These are phyloP conservation scores for Drosophila asahinai DNA, from an alignment of 1,140 invertebrate species.

Conservation along the genomic window DNA sequence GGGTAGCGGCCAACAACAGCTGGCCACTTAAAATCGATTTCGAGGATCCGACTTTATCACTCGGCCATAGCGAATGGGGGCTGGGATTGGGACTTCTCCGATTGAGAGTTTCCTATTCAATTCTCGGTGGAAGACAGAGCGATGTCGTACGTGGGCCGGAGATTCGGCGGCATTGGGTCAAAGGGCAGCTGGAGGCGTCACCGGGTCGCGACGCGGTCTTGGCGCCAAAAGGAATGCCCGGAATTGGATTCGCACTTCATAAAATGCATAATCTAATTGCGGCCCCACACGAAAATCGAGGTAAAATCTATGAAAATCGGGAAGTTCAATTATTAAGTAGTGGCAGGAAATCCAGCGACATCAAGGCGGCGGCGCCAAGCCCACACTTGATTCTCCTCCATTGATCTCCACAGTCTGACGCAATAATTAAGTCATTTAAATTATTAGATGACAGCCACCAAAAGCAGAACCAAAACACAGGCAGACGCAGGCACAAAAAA, in stretches of 20 bases:
- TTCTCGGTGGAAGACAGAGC: conserved; percentile 49
- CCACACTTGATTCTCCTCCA: conserved; percentile 61
- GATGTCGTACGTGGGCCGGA: conserved; percentile 60
- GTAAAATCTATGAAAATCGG: background rate
- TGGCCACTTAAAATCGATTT: conserved; percentile 75
- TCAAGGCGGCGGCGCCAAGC: conserved; percentile 54
- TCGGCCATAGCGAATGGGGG: conserved; percentile 70
- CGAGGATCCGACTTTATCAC: conserved; percentile 50
- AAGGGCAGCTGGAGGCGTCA: conserved; percentile 75
- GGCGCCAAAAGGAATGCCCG: conserved; percentile 66
- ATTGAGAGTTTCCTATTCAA: conserved; percentile 8
- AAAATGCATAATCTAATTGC: conserved; percentile 72
- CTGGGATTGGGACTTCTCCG: conserved; percentile 28
- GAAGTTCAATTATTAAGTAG: conserved; percentile 43
- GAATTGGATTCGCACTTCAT: conserved; percentile 76
- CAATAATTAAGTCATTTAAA: conserved; percentile 83
- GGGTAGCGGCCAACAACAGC: conserved; percentile 52
- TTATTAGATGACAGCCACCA: conserved; percentile 78
- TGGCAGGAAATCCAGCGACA: conserved; percentile 68
- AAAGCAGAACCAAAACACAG: conserved; percentile 50
- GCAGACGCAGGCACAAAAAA: conserved; percentile 12
- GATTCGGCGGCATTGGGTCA: conserved; percentile 64
- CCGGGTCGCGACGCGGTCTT: conserved; percentile 56
- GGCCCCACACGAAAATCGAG: conserved; percentile 20
- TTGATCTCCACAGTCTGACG: conserved; percentile 71